phyloP scores from a whole-genome alignment of 2,797 vertebrate species.

The Pipistrellus kuhlii region DNA sequence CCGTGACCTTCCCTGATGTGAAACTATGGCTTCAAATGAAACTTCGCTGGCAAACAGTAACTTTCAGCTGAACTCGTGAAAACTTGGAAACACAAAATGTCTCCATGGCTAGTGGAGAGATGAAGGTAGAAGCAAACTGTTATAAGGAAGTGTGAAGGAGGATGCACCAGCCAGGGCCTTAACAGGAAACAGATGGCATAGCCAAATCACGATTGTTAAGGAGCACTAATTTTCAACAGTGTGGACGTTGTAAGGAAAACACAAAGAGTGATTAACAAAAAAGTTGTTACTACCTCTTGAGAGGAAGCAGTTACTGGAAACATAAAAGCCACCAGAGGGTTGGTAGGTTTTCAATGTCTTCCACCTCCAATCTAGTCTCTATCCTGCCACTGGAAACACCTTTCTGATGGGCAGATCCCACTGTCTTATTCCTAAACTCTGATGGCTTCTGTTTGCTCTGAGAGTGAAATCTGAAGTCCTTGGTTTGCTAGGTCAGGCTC shows the following conservation, averaged over 20 bases:
- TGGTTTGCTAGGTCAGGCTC: not conserved
- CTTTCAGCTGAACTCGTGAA: not conserved
- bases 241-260: not conserved
- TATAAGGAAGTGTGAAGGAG: not conserved
- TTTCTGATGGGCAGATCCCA: not conserved
- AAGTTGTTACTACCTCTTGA: not conserved
- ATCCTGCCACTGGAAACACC: not conserved
- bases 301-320: not conserved
- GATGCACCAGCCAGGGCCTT: not conserved
- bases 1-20: not conserved
- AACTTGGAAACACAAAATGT: not conserved
- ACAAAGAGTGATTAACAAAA: not conserved
- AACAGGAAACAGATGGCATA: not conserved
- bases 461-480: not conserved
- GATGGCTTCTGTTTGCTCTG: not conserved
- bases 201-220: not conserved
- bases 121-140: not conserved
- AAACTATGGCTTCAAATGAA: not conserved
- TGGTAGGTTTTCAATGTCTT: not conserved
- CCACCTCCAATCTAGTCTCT: not conserved
- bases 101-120: not conserved
- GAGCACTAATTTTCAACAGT: not conserved
- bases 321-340: not conserved
- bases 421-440: not conserved
- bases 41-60: not conserved